Evolutionary conservation across 2,113 vertebrate species (phyloP).

Genomic region (Prunella himalayana): DNA sequence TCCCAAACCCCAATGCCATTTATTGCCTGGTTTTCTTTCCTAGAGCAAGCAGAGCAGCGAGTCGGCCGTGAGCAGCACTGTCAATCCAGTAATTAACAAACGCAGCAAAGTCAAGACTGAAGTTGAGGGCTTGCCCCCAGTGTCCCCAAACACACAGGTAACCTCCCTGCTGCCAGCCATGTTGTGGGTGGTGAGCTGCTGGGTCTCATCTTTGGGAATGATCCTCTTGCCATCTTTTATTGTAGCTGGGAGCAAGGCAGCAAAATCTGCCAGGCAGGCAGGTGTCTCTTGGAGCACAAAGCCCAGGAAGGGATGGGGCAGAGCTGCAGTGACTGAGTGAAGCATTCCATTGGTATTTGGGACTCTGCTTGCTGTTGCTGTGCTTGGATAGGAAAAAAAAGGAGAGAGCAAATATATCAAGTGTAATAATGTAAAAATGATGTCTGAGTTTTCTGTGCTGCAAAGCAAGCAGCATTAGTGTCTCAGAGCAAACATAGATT

Average conservation of each 20-base stretch:
- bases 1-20: background rate
- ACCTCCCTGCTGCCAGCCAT: background rate
- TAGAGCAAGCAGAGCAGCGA: conserved; percentile 79
- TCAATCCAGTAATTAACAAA: conserved; percentile 85
- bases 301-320: background rate
- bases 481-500: conserved; percentile 8
- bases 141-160: conserved; percentile 83
- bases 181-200: background rate
- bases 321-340: background rate
- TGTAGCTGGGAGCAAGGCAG: background rate
- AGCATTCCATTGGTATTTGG: background rate
- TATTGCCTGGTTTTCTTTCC: conserved; percentile 21
- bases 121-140: conserved; percentile 71
- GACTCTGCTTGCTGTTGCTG: background rate
- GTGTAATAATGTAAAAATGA: background rate
- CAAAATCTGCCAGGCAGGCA: background rate
- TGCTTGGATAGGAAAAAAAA: background rate
- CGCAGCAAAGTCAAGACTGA: conserved; percentile 89
- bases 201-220: background rate
- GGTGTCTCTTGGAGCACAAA: background rate
- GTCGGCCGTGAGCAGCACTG: conserved; percentile 86
- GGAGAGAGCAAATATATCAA: background rate
- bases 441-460: background rate
- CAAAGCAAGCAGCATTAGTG: background rate
- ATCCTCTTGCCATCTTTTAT: background rate